Conservation (phyloP, 2,888 invertebrate species). For the Drosophila macrothrix region DNA sequence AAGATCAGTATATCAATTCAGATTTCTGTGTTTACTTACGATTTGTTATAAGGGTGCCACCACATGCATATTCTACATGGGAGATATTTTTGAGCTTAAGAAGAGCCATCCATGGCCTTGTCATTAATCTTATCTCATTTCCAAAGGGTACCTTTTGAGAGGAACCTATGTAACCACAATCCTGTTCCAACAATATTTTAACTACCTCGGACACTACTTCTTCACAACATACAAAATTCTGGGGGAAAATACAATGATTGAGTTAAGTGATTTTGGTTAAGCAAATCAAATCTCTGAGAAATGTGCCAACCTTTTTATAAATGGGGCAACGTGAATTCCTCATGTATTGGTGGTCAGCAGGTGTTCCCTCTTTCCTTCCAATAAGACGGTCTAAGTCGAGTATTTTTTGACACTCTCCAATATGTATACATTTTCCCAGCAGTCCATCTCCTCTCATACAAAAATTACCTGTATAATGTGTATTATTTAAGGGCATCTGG, state of each 20-base stretch:
- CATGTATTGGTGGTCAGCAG: neutral
- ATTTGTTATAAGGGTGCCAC: slow-evolving; percentile 31
- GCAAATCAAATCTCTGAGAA: no score
- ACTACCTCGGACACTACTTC: slow-evolving; percentile 11
- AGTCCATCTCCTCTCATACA: slow-evolving; percentile 9
- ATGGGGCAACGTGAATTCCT: neutral
- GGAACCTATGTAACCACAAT: slow-evolving; percentile 17
- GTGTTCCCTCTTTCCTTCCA: fast-evolving
- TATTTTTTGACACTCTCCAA: neutral
- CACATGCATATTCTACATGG: neutral
- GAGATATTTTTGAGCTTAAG: neutral
- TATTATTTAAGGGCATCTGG: neutral
- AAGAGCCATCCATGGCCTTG: slow-evolving; percentile 45
- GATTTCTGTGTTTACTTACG: slow-evolving; percentile 18
- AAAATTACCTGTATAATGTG: neutral
- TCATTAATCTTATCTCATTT: neutral
- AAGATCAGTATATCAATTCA: neutral
- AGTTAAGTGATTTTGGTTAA: neutral
- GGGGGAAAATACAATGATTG: neutral
- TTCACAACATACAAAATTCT: slow-evolving; percentile 22
- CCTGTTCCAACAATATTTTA: neutral
- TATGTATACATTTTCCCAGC: slow-evolving; percentile 8
- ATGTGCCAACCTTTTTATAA: neutral
- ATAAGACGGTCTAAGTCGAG: fast-evolving
- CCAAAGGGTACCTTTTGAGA: fast-evolving